Percentiles rank a stretch among this genome's conserved stretches.
phyloP scores from a whole-genome alignment of 2,888 invertebrate genomes.

The Apamea epomidion region DNA sequence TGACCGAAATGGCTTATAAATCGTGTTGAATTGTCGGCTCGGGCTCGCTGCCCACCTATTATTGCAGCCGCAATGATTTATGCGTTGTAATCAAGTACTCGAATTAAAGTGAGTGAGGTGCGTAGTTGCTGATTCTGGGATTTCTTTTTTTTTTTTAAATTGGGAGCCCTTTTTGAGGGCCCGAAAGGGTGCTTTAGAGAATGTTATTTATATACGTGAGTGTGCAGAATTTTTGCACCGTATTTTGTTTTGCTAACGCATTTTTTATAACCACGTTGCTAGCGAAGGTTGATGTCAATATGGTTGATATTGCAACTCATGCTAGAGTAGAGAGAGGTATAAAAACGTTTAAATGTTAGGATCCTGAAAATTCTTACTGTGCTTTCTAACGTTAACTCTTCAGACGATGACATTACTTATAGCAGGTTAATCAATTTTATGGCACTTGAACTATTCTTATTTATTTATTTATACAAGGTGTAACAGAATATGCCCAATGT shows the following conservation, averaged over 20 bases:
- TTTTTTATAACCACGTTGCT: conserved; percentile 54
- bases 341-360: background rate
- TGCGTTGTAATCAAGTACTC: conserved; percentile 75
- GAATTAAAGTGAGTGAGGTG: conserved; percentile 69
- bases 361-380: background rate
- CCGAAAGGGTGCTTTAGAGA: conserved; percentile 43
- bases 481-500: no score
- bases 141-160: conserved; percentile 65
- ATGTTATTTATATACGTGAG: conserved; percentile 59
- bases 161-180: conserved; percentile 42
- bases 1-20: conserved; percentile 87
- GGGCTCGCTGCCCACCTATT: conserved; percentile 77
- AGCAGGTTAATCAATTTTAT: background rate
- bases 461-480: background rate
- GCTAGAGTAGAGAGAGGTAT: background rate
- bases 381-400: background rate
- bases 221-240: conserved; percentile 52
- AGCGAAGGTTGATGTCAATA: conserved; percentile 44
- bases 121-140: conserved; percentile 61
- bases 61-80: conserved; percentile 78
- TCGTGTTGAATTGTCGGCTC: conserved; percentile 78
- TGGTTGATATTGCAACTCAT: conserved; percentile 37
- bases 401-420: no score
- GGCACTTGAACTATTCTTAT: background rate
- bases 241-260: conserved; percentile 54